These are phyloP conservation scores for Eclectus roratus DNA, from an alignment of 2,113 vertebrate genomes.

Conservation along the genomic window DNA sequence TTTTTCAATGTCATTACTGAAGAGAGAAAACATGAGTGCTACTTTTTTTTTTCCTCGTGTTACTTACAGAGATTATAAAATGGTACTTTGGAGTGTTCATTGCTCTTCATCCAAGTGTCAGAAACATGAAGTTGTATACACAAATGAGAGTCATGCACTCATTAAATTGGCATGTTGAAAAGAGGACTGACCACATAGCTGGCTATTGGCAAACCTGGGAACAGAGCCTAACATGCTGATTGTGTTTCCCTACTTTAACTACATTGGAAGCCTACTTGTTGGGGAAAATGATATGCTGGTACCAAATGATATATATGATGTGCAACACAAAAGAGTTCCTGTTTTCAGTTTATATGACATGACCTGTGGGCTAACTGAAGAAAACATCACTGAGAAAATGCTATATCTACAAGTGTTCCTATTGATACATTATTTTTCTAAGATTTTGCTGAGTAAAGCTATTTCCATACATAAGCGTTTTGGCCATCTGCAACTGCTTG, in stretches of 20 bases:
- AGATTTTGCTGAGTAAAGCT: conserved; percentile 79
- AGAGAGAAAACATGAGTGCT: neutral
- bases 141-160: neutral
- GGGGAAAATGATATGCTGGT: neutral
- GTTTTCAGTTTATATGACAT: neutral
- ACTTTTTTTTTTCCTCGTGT: fast-evolving
- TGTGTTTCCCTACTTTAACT: conserved; percentile 4
- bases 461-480: conserved; percentile 67
- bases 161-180: neutral
- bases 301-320: neutral
- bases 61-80: neutral
- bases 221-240: neutral
- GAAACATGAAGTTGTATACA: neutral
- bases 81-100: fast-evolving
- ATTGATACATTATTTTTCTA: conserved; percentile 68
- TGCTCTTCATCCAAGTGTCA: neutral
- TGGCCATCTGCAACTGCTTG: conserved; percentile 88
- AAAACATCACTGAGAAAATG: conserved; percentile 48
- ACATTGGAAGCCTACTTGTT: neutral
- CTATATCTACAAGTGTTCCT: conserved; percentile 57
- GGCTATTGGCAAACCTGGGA: neutral
- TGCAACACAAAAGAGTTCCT: conserved; percentile 40
- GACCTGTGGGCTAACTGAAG: conserved; percentile 41
- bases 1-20: neutral
- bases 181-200: neutral